phyloP scores from a whole-genome alignment of 2,797 vertebrate genomes.

The Sarcophilus harrisii region DNA sequence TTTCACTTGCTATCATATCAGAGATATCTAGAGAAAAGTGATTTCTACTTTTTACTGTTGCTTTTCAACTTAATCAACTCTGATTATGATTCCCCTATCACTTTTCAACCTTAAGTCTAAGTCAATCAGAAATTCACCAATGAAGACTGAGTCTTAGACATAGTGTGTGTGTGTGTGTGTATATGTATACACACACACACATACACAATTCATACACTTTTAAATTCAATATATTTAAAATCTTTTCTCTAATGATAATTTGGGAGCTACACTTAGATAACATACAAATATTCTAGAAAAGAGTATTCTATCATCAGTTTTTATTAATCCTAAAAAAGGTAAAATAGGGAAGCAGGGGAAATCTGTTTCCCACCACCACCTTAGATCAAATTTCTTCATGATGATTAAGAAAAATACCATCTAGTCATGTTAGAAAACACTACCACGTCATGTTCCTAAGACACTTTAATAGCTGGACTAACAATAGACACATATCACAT shows the following conservation, averaged over 20 bases:
- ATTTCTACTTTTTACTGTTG: neutral
- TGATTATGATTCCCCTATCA: neutral
- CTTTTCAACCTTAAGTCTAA: neutral
- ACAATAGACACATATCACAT: neutral
- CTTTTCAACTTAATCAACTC: neutral
- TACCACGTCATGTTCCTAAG: neutral
- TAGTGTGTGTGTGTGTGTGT: neutral
- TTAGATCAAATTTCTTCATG: neutral
- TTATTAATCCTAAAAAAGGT: neutral
- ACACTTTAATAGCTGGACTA: no score
- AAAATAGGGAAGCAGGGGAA: neutral
- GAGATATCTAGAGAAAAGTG: neutral
- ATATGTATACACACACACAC: no score
- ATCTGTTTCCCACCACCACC: neutral
- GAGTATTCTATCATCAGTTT: neutral
- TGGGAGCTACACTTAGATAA: neutral
- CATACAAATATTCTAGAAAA: neutral
- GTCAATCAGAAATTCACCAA: neutral
- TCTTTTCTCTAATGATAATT: neutral
- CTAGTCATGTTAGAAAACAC: neutral
- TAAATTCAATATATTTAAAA: neutral
- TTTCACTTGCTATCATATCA: neutral
- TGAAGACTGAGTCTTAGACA: constrained; percentile 1
- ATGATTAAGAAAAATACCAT: neutral
- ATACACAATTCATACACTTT: neutral